A percentile compares a stretch with the other conserved stretches of the same genome.
These are phyloP conservation scores for Himalopsyche phryganea DNA, from an alignment of 1,140 invertebrate species.

Conservation along the genomic window DNA sequence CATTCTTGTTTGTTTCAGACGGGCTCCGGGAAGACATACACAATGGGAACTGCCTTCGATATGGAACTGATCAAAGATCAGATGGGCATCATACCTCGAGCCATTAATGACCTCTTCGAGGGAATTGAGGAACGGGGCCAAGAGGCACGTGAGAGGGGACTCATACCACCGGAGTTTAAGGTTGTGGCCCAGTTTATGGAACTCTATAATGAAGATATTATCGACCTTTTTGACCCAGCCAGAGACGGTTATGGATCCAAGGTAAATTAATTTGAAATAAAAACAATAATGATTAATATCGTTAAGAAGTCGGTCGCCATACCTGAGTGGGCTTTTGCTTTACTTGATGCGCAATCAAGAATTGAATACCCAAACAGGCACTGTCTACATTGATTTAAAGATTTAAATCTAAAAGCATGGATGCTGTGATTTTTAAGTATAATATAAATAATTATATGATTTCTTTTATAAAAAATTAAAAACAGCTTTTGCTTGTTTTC, in stretches of 20 bases:
- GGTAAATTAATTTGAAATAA: slow-evolving; percentile 40
- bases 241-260: slow-evolving; percentile 54
- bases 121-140: slow-evolving; percentile 70
- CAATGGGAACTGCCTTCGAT: slow-evolving; percentile 98
- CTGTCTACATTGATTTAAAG: too few species aligned
- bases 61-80: slow-evolving; percentile 68
- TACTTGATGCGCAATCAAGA: too few species aligned
- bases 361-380: too few species aligned
- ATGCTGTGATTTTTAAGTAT: too few species aligned
- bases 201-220: slow-evolving; percentile 94
- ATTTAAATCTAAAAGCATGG: too few species aligned
- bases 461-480: too few species aligned
- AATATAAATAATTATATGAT: too few species aligned
- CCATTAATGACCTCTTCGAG: slow-evolving; percentile 85
- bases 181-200: slow-evolving; percentile 88
- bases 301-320: too few species aligned
- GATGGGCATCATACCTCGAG: slow-evolving; percentile 89
- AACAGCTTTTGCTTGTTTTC: too few species aligned
- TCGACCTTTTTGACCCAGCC: slow-evolving; percentile 82
- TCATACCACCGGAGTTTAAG: slow-evolving; percentile 70
- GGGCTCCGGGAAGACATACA: slow-evolving; percentile 96
- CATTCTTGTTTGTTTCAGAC: slow-evolving; percentile 71
- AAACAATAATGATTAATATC: too few species aligned
- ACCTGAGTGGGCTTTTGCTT: too few species aligned
- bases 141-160: slow-evolving; percentile 56